Evolutionary conservation across 2,888 invertebrate species (phyloP), one percentile per base, ranked within the genome.

Genomic region (Lepidochrysops patricia): DNA sequence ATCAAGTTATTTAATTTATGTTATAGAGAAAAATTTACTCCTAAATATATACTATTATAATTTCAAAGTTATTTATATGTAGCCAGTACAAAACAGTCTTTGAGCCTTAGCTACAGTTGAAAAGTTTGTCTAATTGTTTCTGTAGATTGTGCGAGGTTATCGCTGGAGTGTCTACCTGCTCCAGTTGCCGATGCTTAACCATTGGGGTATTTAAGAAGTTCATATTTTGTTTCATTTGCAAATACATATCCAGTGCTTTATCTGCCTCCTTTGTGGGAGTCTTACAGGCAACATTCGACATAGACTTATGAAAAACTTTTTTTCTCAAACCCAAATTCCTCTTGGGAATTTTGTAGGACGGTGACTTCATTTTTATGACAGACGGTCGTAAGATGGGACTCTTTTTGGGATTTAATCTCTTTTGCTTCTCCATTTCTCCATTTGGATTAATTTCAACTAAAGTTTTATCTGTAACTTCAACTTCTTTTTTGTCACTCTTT

Each of bases 141-240:
- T 85, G 82, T 64, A 89, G 70, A 67, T 88, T 88, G 52, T 76
- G 73, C 27, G 86, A 86, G 2, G 82, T 86, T 0, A 79, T 64
- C 0, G 78, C 74, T 0, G 88, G 88, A 1, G 88, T 86, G 61
- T 84, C 78, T 0, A 75, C 75, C 0, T 69, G 62, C 6, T 58
- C 61, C 1, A 56, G 12, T 5, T 65, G 61, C 0, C 65, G 66
- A 26, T 67, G 65, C 63, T 80, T 82, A 0, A 72, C 68, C 12
- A 74, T 64, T 2, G 88, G 89, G 6, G 89, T 88, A 57, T 70
- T 80, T 32, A 89, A 66, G 63, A 86, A 89, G 56, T 77, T 75
- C 79, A 87, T 80, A 5, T 79, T 74, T 63, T 81, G 76, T 52
- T 86, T 89, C 76, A 85, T 81, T 63, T 84, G 70, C 80, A 86